Conservation (phyloP, 2,888 invertebrate genomes). For the Panopea generosa region DNA sequence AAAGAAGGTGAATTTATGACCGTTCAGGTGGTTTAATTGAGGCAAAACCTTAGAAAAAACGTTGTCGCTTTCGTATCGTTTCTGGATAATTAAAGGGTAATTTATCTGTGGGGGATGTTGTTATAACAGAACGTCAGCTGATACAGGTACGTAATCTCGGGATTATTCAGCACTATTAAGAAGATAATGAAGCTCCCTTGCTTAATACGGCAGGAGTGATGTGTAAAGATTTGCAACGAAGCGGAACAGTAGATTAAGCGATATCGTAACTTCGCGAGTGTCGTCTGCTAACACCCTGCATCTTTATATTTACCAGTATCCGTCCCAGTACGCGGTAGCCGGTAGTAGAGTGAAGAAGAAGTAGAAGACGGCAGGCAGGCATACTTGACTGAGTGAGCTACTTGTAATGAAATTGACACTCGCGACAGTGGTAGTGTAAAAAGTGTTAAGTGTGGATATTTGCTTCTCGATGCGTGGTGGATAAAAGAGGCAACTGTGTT, state of each 20-base stretch:
- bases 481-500: no score
- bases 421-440: no score
- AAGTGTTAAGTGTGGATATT: no score
- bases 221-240: slow-evolving; percentile 18
- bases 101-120: slow-evolving; percentile 18
- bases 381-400: no score
- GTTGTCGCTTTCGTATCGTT: slow-evolving; percentile 7
- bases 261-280: slow-evolving; percentile 4
- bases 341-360: no score
- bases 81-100: slow-evolving; percentile 28
- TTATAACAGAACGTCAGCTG: background rate
- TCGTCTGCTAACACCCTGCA: background rate
- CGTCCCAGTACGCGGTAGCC: no score
- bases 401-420: no score
- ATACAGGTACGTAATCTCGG: no score
- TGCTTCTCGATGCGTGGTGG: no score
- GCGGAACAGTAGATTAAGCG: slow-evolving; percentile 37
- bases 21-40: slow-evolving; percentile 43
- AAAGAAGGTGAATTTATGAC: slow-evolving; percentile 22
- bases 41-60: slow-evolving; percentile 34
- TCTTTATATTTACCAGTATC: no score
- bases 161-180: no score
- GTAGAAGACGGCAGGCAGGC: no score
- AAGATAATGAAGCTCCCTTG: background rate
- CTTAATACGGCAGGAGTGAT: background rate